Evolutionary conservation across 2,113 vertebrate species (phyloP).

Genomic region (Scytalopus superciliaris): DNA sequence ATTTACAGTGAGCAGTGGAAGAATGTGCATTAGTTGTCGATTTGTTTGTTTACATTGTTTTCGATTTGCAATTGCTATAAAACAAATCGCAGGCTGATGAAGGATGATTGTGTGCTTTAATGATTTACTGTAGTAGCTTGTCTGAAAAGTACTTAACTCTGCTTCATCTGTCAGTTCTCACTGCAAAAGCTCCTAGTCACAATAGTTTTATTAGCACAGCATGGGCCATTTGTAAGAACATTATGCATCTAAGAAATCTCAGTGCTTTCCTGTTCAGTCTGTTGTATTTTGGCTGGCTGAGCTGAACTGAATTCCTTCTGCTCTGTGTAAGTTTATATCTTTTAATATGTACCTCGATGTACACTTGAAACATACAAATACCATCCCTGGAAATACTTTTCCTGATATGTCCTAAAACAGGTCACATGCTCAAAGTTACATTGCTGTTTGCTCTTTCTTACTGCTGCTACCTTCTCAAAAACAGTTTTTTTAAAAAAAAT

Average conservation of each 20-base stretch:
- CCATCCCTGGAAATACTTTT: neutral
- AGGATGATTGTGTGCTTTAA: conserved; percentile 75
- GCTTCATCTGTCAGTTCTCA: conserved; percentile 79
- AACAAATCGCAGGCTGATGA: conserved; percentile 77
- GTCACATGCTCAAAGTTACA: neutral
- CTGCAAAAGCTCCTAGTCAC: conserved; percentile 76
- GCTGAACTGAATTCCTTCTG: conserved; percentile 67
- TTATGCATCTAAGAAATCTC: conserved; percentile 71
- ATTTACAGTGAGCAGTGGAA: conserved; percentile 75
- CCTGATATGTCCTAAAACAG: neutral
- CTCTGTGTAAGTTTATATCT: conserved; percentile 39
- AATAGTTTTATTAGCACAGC: conserved; percentile 81
- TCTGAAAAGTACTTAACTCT: conserved; percentile 78
- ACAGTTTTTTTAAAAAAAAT: neutral
- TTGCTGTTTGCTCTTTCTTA: neutral
- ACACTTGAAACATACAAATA: neutral
- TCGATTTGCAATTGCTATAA: conserved; percentile 79
- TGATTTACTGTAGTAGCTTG: conserved; percentile 78
- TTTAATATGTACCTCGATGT: conserved; percentile 3
- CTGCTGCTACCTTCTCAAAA: neutral
- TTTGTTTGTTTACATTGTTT: conserved; percentile 85
- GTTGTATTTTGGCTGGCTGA: conserved; percentile 62
- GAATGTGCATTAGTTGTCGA: conserved; percentile 80
- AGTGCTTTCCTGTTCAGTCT: conserved; percentile 68
- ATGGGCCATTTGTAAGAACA: conserved; percentile 75